Conservation (phyloP, 92 coral and sea anemone genomes). For the Desmophyllum pertusum region DNA sequence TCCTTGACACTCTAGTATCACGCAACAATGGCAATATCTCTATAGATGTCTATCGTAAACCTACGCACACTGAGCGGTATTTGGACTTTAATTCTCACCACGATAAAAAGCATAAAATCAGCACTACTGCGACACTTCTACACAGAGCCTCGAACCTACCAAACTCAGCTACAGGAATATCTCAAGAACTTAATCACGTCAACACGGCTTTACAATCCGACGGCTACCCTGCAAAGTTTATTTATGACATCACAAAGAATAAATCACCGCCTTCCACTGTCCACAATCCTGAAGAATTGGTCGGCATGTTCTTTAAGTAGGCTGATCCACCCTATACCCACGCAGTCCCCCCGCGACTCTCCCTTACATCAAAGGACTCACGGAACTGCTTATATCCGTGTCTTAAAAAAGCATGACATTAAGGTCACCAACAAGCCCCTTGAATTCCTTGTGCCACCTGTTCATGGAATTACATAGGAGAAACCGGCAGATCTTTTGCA, state of each 20-base stretch:
- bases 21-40: not conserved
- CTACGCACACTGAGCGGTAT: not conserved
- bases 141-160: not conserved
- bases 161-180: not conserved
- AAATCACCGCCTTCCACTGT: not conserved
- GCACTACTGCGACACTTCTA: conserved; percentile 1
- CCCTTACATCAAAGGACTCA: not conserved
- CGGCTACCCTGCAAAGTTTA: conserved; percentile 3
- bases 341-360: not conserved
- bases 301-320: not conserved
- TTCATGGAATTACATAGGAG: not conserved
- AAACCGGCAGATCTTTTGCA: not conserved
- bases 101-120: not conserved
- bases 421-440: not conserved
- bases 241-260: not conserved
- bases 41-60: not conserved
- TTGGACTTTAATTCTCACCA: no score
- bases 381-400: not conserved
- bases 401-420: no score
- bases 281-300: not conserved
- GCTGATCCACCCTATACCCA: not conserved
- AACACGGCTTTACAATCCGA: not conserved
- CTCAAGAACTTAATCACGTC: not conserved
- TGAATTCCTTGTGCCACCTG: not conserved
- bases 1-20: not conserved